Conservation (phyloP, 92 coral and sea anemone genomes). For the Actinostola sp. region DNA sequence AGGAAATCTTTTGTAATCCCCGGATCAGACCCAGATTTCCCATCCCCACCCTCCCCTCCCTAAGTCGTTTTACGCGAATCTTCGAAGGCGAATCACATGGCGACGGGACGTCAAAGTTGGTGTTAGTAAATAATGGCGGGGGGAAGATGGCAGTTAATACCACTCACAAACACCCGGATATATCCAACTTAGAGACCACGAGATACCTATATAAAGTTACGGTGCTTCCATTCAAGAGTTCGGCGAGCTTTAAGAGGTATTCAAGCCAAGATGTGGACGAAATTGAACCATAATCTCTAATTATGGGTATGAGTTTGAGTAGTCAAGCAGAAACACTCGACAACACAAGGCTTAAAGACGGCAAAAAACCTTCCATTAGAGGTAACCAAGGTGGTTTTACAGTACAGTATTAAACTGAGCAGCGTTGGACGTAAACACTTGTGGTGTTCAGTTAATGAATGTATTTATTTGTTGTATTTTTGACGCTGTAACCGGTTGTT, state of each 20-base stretch:
- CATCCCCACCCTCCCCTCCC: constrained; percentile 33
- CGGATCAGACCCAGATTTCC: too few species aligned
- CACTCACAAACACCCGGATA: not conserved
- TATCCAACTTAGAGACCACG: constrained; percentile 6
- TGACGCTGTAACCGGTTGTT: not conserved
- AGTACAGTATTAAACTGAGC: not conserved
- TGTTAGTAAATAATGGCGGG: constrained; percentile 26
- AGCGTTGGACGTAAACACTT: not conserved
- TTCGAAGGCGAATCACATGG: constrained; percentile 26
- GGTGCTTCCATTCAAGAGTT: constrained; percentile 8
- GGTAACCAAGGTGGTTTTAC: not conserved
- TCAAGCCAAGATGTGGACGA: not conserved
- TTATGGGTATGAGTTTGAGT: constrained; percentile 44
- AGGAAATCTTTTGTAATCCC: too few species aligned
- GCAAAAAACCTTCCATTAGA: constrained; percentile 20
- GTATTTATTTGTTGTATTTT: not conserved
- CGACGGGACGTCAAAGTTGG: constrained; percentile 31
- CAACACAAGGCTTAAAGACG: constrained; percentile 26
- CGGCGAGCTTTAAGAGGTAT: not conserved
- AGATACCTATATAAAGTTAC: not conserved
- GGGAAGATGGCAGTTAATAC: constrained; percentile 10
- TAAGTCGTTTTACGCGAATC: not conserved
- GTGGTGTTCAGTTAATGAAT: not conserved
- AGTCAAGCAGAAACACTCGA: constrained; percentile 23
- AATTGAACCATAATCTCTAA: not conserved